phyloP scores from a whole-genome alignment of 2,113 vertebrate genomes.

The Poeciliopsis turrubarensis region DNA sequence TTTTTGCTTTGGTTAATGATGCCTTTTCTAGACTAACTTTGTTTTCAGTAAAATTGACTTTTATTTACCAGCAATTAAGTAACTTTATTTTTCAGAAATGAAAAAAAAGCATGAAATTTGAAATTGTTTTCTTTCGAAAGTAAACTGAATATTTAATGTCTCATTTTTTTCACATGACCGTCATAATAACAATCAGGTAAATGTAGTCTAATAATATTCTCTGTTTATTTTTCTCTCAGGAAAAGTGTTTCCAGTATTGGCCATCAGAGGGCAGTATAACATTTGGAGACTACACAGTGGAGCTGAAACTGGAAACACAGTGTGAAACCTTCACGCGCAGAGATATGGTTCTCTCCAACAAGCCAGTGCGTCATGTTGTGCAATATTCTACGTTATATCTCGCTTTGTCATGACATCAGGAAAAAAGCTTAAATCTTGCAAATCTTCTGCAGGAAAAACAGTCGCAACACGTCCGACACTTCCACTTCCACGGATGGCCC shows the following conservation, averaged over 20 bases:
- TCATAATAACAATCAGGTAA: conserved; percentile 23
- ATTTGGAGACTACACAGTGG: conserved; percentile 84
- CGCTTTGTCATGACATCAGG: background rate
- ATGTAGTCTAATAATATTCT: conserved; percentile 26
- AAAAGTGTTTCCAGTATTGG: conserved; percentile 97
- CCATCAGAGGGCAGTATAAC: conserved; percentile 84
- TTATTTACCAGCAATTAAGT: background rate
- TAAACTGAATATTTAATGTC: too few relatives aligned
- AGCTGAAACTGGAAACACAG: conserved; percentile 84
- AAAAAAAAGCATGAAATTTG: background rate
- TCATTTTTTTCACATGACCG: too few relatives aligned
- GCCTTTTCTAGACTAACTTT: background rate
- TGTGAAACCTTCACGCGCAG: conserved; percentile 87
- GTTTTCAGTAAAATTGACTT: background rate
- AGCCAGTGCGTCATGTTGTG: conserved; percentile 55
- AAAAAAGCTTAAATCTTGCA: background rate
- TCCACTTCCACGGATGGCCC: conserved; percentile 97
- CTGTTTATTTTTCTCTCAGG: conserved; percentile 75
- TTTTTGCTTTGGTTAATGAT: too few relatives aligned
- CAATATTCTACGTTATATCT: conserved; percentile 2
- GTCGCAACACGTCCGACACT: conserved; percentile 86
- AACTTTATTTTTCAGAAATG: background rate
- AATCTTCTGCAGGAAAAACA: conserved; percentile 78
- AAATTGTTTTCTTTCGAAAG: too few relatives aligned
- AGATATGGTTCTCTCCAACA: conserved; percentile 76